Conservation (phyloP, 2,888 invertebrate species). For the Reticulitermes lucifugus region DNA sequence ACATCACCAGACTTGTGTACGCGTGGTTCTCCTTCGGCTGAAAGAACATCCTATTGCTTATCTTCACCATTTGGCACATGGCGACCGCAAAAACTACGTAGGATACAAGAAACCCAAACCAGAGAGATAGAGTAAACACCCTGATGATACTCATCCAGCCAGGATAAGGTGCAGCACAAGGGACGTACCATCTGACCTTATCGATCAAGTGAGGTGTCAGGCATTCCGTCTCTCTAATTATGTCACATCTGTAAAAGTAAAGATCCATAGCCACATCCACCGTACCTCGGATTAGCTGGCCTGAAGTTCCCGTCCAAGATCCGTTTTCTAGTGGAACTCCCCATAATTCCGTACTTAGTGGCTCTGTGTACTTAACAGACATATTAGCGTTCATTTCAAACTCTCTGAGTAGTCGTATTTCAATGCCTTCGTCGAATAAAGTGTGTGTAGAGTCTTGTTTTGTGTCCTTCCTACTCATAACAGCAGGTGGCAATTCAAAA, state of each 20-base stretch:
- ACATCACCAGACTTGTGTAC: not conserved
- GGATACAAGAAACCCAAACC: not conserved
- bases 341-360: not conserved
- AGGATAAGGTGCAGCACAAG: slow-evolving; percentile 23
- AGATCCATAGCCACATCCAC: not conserved
- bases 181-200: slow-evolving; percentile 11
- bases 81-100: not conserved
- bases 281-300: not conserved
- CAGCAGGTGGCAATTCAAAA: not conserved
- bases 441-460: not conserved
- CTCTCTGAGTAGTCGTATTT: not conserved
- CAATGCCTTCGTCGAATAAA: slow-evolving; percentile 1
- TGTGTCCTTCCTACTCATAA: not conserved
- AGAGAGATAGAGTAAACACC: slow-evolving; percentile 8
- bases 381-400: not conserved
- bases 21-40: not conserved
- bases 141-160: slow-evolving; percentile 13
- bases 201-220: not conserved
- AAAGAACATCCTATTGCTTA: not conserved
- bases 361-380: not conserved
- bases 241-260: slow-evolving; percentile 12
- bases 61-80: not conserved
- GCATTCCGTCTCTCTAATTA: not conserved
- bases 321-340: not conserved
- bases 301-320: not conserved